Evolutionary conservation across 1,140 invertebrate species (phyloP).

Genomic region (Nylanderia fulva): DNA sequence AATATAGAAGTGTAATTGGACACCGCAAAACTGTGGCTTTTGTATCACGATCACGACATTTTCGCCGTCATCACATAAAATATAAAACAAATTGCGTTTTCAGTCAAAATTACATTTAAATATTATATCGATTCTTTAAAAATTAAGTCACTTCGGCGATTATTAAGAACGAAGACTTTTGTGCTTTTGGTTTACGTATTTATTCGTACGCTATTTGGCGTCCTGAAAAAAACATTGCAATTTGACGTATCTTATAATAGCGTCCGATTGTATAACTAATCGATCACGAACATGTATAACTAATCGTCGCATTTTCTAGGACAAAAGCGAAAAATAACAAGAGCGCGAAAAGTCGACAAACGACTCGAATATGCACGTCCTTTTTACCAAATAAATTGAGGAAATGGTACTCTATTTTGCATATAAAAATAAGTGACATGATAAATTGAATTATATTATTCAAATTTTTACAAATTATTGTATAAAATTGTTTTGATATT

Average conservation of each 20-base stretch:
- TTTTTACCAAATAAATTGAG: background rate
- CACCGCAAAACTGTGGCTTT: constrained; percentile 45
- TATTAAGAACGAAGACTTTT: constrained; percentile 17
- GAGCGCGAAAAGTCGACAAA: constrained; percentile 5
- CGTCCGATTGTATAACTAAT: constrained; percentile 7
- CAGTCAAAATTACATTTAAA: constrained; percentile 9
- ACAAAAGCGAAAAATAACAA: constrained; percentile 10
- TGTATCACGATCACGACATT: constrained; percentile 18
- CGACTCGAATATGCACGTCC: background rate
- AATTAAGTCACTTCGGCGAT: background rate
- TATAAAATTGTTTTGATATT: background rate
- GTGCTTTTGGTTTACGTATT: background rate
- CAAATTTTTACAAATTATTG: constrained; percentile 4
- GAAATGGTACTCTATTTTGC: background rate
- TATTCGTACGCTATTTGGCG: no score
- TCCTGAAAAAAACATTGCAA: background rate
- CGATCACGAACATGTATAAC: background rate
- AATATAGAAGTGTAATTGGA: constrained; percentile 55
- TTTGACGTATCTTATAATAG: constrained; percentile 8
- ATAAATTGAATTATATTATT: background rate
- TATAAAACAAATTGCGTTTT: background rate
- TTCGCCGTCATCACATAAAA: background rate
- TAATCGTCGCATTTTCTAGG: constrained; percentile 21
- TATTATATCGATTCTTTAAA: background rate
- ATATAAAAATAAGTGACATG: background rate